Conservation (phyloP, 2,888 invertebrate genomes). For the Escarpia spicata region DNA sequence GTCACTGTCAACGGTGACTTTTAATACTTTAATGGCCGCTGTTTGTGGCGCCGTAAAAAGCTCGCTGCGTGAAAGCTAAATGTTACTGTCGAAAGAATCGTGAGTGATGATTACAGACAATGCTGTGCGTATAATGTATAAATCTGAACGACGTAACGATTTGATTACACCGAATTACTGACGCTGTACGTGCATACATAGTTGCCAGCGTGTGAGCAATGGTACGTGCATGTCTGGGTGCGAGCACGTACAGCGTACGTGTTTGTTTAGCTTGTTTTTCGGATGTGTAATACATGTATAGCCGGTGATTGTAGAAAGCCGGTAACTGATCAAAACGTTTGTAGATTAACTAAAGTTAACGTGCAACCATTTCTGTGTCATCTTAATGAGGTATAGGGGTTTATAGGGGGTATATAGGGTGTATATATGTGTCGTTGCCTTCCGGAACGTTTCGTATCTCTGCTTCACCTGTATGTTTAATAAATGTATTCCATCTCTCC, state of each 20-base stretch:
- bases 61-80: background rate
- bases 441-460: no score
- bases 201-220: background rate
- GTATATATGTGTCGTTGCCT: no score
- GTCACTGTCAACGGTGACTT: constrained; percentile 10
- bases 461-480: no score
- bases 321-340: background rate
- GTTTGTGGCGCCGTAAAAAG: constrained; percentile 13
- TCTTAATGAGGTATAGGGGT: no score
- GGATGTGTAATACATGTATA: background rate
- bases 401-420: no score
- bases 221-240: background rate
- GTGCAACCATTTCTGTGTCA: no score
- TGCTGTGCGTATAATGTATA: background rate
- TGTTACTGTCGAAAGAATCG: background rate
- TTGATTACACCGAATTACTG: constrained; percentile 2
- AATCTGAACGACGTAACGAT: background rate
- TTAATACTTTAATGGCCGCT: background rate
- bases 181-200: background rate
- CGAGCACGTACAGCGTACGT: background rate
- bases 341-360: no score
- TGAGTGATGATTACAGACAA: constrained; percentile 9
- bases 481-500: no score
- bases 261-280: background rate
- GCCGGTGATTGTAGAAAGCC: background rate